A percentile compares a stretch with the other conserved stretches of the same genome.
Conservation (phyloP, 2,888 invertebrate genomes). For the Machimus rusticus region DNA sequence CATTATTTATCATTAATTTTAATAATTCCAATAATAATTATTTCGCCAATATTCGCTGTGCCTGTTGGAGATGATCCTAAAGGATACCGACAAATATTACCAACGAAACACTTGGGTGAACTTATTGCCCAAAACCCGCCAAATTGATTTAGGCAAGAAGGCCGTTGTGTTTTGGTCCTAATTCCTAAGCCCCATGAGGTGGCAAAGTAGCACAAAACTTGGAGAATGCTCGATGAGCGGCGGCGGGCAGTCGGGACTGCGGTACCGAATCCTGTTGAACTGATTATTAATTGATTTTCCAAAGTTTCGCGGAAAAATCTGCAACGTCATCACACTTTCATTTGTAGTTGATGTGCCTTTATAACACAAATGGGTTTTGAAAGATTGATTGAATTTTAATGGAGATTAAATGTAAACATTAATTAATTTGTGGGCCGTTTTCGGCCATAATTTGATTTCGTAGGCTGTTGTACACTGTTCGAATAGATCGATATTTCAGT, state of each 20-base stretch:
- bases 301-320: conserved; percentile 28
- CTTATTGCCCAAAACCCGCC: neutral
- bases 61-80: neutral
- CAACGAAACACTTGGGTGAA: neutral
- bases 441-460: conserved; percentile 45
- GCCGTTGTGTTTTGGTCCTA: neutral
- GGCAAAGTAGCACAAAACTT: neutral
- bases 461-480: neutral
- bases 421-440: conserved; percentile 47
- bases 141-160: neutral
- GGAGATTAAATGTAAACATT: conserved; percentile 42
- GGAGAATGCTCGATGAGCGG: neutral
- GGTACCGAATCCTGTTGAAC: neutral
- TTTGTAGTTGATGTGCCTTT: conserved; percentile 18
- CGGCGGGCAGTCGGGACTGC: neutral
- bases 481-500: neutral
- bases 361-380: conserved; percentile 12
- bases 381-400: conserved; percentile 43
- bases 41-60: neutral
- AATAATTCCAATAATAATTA: neutral
- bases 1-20: too few species aligned
- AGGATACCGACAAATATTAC: neutral
- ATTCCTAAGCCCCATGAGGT: neutral
- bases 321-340: conserved; percentile 23
- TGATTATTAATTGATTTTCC: conserved; percentile 34